Evolutionary conservation across 1,140 invertebrate species (phyloP).

Genomic region (Drosophila triauraria): DNA sequence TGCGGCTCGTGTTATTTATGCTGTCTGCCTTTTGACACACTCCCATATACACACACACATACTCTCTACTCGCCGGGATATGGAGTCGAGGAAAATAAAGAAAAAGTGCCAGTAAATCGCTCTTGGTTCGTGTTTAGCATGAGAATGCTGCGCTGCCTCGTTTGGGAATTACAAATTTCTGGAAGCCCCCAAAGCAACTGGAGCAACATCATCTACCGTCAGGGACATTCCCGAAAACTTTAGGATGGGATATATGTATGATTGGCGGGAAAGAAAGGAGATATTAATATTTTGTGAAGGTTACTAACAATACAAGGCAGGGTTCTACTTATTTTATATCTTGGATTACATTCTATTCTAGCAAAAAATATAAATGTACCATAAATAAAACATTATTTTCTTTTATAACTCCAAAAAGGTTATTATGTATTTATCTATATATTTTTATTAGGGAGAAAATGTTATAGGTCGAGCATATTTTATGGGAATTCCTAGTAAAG

Average conservation of each 20-base stretch:
- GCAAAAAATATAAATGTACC: not conserved
- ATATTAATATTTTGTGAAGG: slow-evolving; percentile 4
- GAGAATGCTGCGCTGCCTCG: slow-evolving; percentile 55
- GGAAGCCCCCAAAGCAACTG: slow-evolving; percentile 27
- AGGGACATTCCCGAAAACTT: slow-evolving; percentile 40
- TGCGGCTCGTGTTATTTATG: slow-evolving; percentile 70
- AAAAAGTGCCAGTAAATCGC: slow-evolving; percentile 72
- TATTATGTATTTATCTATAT: not conserved
- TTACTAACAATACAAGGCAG: not conserved
- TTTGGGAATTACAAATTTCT: slow-evolving; percentile 69
- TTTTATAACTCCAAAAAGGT: not conserved
- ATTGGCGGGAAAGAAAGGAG: not conserved
- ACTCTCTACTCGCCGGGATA: slow-evolving; percentile 6
- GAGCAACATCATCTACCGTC: slow-evolving; percentile 22
- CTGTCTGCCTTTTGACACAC: slow-evolving; percentile 65
- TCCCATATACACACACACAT: slow-evolving; percentile 13
- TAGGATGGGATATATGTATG: slow-evolving; percentile 8
- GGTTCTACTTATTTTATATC: not conserved
- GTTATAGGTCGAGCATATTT: not conserved
- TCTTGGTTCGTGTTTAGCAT: slow-evolving; percentile 78
- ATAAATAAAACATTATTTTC: not conserved
- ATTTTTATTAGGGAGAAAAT: not conserved
- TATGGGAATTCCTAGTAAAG: not conserved
- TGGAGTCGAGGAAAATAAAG: slow-evolving; percentile 40
- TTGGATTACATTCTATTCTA: not conserved